These are phyloP conservation scores for Anolis sagrei DNA, from an alignment of 2,113 vertebrate genomes.

Conservation along the genomic window DNA sequence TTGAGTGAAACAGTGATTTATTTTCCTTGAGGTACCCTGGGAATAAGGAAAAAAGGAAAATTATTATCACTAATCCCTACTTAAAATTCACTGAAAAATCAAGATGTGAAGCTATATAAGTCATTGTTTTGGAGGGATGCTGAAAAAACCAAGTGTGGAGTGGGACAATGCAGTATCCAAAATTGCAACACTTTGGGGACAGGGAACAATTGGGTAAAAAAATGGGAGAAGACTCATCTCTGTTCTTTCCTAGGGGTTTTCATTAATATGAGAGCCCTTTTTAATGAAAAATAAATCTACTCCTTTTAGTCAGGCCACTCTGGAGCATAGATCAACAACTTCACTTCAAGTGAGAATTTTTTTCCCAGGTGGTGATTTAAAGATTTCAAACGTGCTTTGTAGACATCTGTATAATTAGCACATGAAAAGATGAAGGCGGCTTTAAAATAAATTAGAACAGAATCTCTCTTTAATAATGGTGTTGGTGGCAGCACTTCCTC, in stretches of 20 bases:
- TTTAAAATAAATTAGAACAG: conserved; percentile 13
- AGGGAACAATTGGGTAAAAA: neutral
- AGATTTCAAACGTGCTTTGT: conserved; percentile 20
- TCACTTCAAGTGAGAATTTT: neutral
- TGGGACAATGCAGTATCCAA: too few relatives aligned
- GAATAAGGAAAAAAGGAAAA: too few relatives aligned
- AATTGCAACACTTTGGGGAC: neutral
- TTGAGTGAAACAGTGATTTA: too few relatives aligned
- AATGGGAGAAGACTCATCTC: neutral
- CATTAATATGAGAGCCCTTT: neutral
- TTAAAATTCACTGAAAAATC: neutral
- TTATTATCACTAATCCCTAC: neutral
- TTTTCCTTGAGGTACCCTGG: too few relatives aligned
- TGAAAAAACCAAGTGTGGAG: neutral
- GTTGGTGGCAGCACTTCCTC: conserved; percentile 6
- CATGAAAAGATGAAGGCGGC: neutral
- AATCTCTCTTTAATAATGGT: conserved; percentile 15
- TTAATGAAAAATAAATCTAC: neutral
- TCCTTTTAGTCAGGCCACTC: neutral
- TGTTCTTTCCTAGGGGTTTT: neutral
- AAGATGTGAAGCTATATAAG: neutral
- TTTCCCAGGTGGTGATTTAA: conserved; percentile 1
- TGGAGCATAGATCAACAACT: neutral
- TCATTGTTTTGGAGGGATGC: too few relatives aligned
- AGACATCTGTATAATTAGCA: conserved; percentile 18